Percentiles rank a stretch among this genome's conserved stretches.
phyloP scores from a whole-genome alignment of 2,113 vertebrate genomes.

The Abramis brama region DNA sequence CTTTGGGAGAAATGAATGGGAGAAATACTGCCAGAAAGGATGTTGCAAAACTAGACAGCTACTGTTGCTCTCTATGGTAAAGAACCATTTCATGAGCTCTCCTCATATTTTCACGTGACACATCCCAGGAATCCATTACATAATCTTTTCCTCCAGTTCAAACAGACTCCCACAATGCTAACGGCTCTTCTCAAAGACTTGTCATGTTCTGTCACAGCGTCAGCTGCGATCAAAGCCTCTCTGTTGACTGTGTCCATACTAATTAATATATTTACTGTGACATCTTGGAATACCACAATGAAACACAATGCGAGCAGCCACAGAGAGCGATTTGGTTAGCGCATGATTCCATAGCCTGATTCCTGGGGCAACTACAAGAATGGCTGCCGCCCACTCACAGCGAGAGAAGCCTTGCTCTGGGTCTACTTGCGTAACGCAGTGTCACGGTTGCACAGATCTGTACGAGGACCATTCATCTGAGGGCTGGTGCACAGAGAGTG shows the following conservation, averaged over 20 bases:
- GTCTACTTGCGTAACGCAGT: conserved; percentile 59
- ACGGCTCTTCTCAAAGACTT: conserved; percentile 44
- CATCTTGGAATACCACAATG: neutral
- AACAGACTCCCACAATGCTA: conserved; percentile 51
- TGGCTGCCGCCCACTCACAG: conserved; percentile 45
- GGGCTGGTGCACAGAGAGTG: conserved; percentile 62
- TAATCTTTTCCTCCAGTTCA: conserved; percentile 61
- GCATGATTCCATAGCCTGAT: neutral
- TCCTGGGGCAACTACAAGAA: conserved; percentile 16
- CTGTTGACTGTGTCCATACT: conserved; percentile 42
- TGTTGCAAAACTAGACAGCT: neutral
- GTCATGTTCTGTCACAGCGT: conserved; percentile 62
- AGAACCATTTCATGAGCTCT: conserved; percentile 22
- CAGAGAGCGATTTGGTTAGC: neutral
- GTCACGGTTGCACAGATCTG: conserved; percentile 43
- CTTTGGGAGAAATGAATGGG: neutral
- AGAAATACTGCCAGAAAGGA: neutral
- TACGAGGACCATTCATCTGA: conserved; percentile 62
- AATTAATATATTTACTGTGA: conserved; percentile 28
- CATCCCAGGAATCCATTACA: conserved; percentile 57
- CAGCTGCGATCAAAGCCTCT: conserved; percentile 52
- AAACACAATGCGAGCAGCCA: neutral
- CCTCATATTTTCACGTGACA: conserved; percentile 40
- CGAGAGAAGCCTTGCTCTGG: conserved; percentile 41
- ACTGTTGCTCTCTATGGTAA: neutral